Percentiles rank a stretch among this genome's conserved stretches.
Conservation (phyloP, 1,140 invertebrate genomes). For the Philopotamus ludificatus region DNA sequence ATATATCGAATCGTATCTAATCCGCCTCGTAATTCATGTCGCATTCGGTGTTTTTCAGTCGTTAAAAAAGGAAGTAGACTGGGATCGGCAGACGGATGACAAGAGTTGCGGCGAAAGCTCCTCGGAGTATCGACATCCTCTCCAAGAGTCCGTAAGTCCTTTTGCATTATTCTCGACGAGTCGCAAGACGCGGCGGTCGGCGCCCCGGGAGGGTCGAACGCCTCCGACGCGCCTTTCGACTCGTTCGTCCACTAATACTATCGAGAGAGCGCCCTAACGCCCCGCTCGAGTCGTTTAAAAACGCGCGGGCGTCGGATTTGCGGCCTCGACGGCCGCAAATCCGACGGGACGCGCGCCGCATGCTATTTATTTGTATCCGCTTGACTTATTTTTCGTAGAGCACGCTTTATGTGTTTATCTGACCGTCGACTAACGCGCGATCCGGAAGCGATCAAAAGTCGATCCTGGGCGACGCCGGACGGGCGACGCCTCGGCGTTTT, state of each 20-base stretch:
- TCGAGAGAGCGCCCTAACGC: too few species aligned
- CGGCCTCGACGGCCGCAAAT: too few species aligned
- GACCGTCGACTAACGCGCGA: slow-evolving; percentile 40
- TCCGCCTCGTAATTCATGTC: background rate
- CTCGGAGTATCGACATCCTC: slow-evolving; percentile 71
- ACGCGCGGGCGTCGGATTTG: too few species aligned
- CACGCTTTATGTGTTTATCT: slow-evolving; percentile 1
- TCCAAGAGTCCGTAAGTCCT: slow-evolving; percentile 76
- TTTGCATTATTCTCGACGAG: background rate
- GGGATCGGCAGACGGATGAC: slow-evolving; percentile 73
- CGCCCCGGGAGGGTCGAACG: background rate
- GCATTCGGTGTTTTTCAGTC: slow-evolving; percentile 62
- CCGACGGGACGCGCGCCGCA: too few species aligned
- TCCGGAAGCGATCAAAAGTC: background rate
- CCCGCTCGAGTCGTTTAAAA: too few species aligned
- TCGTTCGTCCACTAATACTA: too few species aligned
- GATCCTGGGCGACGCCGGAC: background rate
- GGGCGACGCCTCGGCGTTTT: background rate
- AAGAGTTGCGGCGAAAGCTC: slow-evolving; percentile 73
- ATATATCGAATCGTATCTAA: background rate
- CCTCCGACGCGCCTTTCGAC: too few species aligned
- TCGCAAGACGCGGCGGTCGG: background rate
- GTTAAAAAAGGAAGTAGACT: slow-evolving; percentile 84
- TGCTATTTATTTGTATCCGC: background rate
- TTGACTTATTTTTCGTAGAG: background rate